These are phyloP conservation scores for Etheostoma nigrum DNA, from an alignment of 2,797 vertebrate genomes.

Conservation along the genomic window DNA sequence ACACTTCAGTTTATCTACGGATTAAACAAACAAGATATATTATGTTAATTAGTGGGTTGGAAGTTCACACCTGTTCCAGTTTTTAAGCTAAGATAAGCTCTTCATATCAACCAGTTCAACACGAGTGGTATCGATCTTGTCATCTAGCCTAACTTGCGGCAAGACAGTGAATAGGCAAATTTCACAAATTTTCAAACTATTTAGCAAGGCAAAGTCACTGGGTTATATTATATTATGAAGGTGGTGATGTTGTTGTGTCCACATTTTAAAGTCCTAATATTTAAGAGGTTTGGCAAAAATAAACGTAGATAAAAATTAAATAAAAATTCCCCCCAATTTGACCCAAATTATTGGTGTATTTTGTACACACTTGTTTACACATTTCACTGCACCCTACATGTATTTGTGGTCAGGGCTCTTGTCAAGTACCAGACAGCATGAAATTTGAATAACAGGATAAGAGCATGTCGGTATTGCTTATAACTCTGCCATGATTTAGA, in stretches of 20 bases:
- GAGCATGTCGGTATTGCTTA: constrained; percentile 20
- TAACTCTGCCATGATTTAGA: constrained; percentile 26
- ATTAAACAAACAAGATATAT: no score
- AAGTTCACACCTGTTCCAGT: not conserved
- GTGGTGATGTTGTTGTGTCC: not conserved
- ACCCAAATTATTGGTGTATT: not conserved
- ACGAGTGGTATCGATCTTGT: no score
- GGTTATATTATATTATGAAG: not conserved
- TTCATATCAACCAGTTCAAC: not conserved
- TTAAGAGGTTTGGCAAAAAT: not conserved
- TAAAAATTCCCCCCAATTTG: no score
- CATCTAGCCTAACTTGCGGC: not conserved
- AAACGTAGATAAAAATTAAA: no score
- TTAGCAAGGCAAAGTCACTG: not conserved
- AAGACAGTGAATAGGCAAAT: not conserved
- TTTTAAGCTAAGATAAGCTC: no score
- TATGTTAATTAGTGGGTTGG: no score
- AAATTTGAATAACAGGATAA: constrained; percentile 49
- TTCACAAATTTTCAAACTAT: not conserved
- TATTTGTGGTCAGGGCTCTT: constrained; percentile 22
- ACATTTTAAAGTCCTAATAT: not conserved
- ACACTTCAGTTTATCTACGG: not conserved
- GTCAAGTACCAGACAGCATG: constrained; percentile 25
- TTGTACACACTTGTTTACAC: not conserved
- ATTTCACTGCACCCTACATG: constrained; percentile 11